Base-by-base conservation (phyloP, 2,113 vertebrate genomes). In the Pelecanoides urinatrix region DNA sequence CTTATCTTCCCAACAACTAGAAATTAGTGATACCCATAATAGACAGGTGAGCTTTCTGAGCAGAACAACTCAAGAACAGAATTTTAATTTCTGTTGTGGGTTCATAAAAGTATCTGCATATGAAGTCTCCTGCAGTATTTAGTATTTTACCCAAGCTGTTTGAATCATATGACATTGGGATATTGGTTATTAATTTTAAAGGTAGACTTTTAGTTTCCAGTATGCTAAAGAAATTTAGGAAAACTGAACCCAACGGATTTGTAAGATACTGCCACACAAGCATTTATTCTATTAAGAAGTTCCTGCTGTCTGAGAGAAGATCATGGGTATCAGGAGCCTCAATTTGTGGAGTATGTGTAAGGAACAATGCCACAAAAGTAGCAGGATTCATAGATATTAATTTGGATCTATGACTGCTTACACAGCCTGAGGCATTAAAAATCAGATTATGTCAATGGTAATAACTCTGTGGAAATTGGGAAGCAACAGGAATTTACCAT, bases 401-500 rank as follows among this genome's bases (percentile, higher is more conserved):
- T 56, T 62, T 38, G 36, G 32, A 34, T 32, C 25, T 66, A 4
- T 66, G 61, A 70, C 55, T 61, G 19, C 84, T 86, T 40, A 16
- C 97, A 99, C 98, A 99, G 94, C 99, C 97, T 97, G 52, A 97
- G 96, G 17, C 97, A 98, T 27, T 96, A 98, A 56, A 98, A 98
- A 76, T 80, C 97, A 0, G 93, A 92, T 9, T 97, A 97, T 32
- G 42, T 96, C n/a, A 80, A 98, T 7, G 85, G 94, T 40, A 99
- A 99, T 97, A 99, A 98, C 83, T 98, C 97, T 0, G 99, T 98
- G 98, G 16, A 98, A 98, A 32, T 98, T 99, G 25, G 98, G 99
- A 97, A 99, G 98, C 97, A 99, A 99, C 97, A 99, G 99, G 93
- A 97, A 99, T 14, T 98, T 98, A 11, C 96, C 99, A 97, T 98